Evolutionary conservation across 2,113 vertebrate genomes (phyloP).

Genomic region (Myotis yumanensis): DNA sequence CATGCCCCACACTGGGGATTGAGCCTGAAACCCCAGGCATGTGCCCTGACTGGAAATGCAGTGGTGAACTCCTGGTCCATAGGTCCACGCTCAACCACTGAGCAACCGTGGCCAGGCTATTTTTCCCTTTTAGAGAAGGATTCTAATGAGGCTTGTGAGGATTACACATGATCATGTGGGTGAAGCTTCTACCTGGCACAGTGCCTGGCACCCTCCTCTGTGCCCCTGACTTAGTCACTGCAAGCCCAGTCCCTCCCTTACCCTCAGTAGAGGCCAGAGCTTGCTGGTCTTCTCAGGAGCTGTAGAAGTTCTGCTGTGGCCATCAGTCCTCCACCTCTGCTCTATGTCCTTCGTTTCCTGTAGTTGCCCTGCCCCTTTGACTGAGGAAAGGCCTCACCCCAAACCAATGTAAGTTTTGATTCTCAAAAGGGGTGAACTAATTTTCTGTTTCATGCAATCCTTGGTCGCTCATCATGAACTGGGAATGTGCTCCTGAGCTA

Average conservation of each 20-base stretch:
- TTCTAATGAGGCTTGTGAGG: background rate
- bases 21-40: too few species aligned
- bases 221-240: background rate
- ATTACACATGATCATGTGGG: background rate
- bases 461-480: background rate
- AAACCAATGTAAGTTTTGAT: background rate
- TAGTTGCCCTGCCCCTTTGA: background rate
- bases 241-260: background rate
- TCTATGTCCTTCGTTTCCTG: background rate
- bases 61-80: too few species aligned
- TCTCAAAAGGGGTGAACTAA: background rate
- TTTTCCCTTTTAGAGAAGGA: background rate
- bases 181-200: background rate
- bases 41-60: too few species aligned
- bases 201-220: background rate
- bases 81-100: too few species aligned
- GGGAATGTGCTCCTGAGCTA: background rate
- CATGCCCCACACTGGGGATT: too few species aligned
- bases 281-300: background rate
- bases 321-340: background rate
- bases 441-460: constrained; percentile 1
- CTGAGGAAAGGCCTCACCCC: background rate
- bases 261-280: background rate
- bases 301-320: background rate
- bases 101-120: too few species aligned